A percentile compares a stretch with the other conserved stretches of the same genome.
phyloP scores from a whole-genome alignment of 2,888 invertebrate genomes.

The Criorhina ranunculi region DNA sequence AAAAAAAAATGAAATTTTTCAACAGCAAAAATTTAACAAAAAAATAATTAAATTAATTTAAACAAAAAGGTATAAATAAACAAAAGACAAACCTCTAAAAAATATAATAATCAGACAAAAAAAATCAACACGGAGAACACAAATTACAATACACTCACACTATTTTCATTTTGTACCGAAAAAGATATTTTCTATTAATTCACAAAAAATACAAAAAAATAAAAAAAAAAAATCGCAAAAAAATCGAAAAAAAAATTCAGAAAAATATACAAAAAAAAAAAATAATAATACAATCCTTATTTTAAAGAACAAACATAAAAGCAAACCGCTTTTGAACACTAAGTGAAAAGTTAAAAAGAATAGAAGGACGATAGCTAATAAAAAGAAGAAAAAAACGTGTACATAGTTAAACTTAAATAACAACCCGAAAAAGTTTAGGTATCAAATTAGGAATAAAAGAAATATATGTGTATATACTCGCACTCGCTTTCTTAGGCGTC shows the following conservation, averaged over 20 bases:
- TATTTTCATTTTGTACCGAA: conserved; percentile 76
- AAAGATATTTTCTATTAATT: conserved; percentile 71
- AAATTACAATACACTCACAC: conserved; percentile 69
- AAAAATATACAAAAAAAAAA: conserved; percentile 57
- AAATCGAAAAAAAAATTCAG: conserved; percentile 74
- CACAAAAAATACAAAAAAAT: conserved; percentile 52
- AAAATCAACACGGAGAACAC: conserved; percentile 61
- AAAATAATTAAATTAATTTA: conserved; percentile 78
- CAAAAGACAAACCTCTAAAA: conserved; percentile 78
- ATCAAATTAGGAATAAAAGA: conserved; percentile 43
- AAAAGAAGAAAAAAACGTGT: conserved; percentile 49
- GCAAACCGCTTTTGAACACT: conserved; percentile 50
- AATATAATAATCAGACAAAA: conserved; percentile 26
- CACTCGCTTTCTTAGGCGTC: conserved; percentile 68
- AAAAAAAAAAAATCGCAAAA: conserved; percentile 57
- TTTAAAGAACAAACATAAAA: conserved; percentile 72
- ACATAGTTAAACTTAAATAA: conserved; percentile 55
- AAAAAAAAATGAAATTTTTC: conserved; percentile 76
- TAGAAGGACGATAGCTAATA: conserved; percentile 53
- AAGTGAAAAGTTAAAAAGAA: conserved; percentile 57
- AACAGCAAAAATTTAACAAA: conserved; percentile 77
- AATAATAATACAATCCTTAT: conserved; percentile 62
- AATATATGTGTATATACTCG: conserved; percentile 52
- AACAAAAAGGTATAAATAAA: conserved; percentile 77
- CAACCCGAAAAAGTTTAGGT: conserved; percentile 45